Conservation (phyloP, 2,113 vertebrate genomes). For the Anhinga rufa region DNA sequence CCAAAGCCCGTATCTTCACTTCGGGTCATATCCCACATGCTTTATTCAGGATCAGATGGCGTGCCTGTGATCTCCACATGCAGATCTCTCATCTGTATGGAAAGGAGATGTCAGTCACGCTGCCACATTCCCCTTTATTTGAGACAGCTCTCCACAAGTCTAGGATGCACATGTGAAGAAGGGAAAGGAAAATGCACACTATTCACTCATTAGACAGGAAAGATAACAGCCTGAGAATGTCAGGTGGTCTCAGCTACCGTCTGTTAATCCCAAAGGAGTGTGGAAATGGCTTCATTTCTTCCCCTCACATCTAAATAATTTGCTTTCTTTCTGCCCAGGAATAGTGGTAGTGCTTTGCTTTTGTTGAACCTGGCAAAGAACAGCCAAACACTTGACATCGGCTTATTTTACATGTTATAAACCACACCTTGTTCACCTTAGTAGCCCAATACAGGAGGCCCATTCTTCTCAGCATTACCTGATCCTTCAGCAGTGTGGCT, state of each 20-base stretch:
- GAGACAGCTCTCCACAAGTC: neutral
- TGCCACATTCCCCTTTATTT: neutral
- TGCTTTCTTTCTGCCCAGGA: neutral
- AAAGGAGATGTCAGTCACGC: neutral
- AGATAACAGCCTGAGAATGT: neutral
- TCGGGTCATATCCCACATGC: constrained; percentile 10
- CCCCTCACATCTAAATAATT: neutral
- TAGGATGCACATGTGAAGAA: neutral
- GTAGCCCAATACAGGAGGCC: neutral
- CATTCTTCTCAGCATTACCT: neutral
- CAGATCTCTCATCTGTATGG: constrained; percentile 6
- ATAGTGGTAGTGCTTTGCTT: neutral
- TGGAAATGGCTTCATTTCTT: neutral
- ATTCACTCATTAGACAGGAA: neutral
- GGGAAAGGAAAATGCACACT: neutral
- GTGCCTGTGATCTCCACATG: constrained; percentile 48
- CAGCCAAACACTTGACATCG: neutral
- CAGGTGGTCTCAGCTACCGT: neutral
- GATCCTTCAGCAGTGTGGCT: neutral
- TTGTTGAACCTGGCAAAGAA: neutral
- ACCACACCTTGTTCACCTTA: neutral
- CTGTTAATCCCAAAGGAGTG: neutral
- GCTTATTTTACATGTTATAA: neutral
- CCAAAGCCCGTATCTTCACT: neutral
- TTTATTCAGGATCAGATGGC: constrained; percentile 24